These are phyloP conservation scores for Platyura marginata DNA, from an alignment of 1,140 invertebrate genomes.

Conservation along the genomic window DNA sequence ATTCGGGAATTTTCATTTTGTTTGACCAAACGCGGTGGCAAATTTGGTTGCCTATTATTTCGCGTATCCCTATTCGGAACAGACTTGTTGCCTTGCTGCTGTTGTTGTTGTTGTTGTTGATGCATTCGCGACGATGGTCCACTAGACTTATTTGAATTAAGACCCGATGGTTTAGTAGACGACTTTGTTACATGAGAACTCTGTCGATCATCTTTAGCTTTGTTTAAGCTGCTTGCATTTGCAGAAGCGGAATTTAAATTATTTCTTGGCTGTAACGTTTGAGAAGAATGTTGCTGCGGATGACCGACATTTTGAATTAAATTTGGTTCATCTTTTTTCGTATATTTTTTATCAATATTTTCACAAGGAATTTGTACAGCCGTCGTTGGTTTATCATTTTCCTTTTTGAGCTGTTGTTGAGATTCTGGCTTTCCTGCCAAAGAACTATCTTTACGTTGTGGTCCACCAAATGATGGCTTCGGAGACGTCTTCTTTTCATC, in stretches of 20 bases:
- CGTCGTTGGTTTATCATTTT: background rate
- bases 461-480: background rate
- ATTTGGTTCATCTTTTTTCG: background rate
- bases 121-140: slow-evolving; percentile 1
- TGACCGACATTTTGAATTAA: background rate
- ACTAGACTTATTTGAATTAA: slow-evolving; percentile 1
- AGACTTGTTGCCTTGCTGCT: slow-evolving; percentile 3
- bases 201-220: background rate
- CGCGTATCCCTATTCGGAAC: background rate
- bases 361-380: no score
- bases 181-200: background rate
- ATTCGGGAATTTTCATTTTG: no score
- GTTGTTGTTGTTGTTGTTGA: slow-evolving; percentile 1
- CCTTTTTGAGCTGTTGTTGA: background rate
- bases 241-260: no score
- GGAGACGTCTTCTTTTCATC: background rate
- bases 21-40: slow-evolving; percentile 67
- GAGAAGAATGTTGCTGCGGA: no score
- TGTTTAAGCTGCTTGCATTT: no score
- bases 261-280: no score
- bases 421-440: background rate
- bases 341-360: background rate
- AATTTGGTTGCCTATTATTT: slow-evolving; percentile 23
- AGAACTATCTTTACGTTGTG: background rate
- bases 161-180: slow-evolving; percentile 4